A percentile compares a stretch with the other conserved stretches of the same genome.
phyloP scores from a whole-genome alignment of 2,888 invertebrate species.

The Bugulina stolonifera region DNA sequence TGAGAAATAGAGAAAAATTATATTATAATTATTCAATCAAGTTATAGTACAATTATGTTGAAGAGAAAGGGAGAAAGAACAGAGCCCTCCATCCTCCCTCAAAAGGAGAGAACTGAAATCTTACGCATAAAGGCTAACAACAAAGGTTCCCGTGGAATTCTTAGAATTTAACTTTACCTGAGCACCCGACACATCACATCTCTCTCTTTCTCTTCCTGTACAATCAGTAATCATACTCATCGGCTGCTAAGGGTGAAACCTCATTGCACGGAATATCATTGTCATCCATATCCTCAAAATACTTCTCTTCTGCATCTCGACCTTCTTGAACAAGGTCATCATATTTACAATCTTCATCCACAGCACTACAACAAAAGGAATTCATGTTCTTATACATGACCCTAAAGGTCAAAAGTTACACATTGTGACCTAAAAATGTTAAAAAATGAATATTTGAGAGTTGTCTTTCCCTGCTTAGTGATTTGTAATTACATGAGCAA shows the following conservation, averaged over 20 bases:
- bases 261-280: neutral
- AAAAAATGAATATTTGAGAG: too few species aligned
- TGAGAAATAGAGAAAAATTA: too few species aligned
- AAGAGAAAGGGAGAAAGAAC: too few species aligned
- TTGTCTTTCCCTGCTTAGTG: too few species aligned
- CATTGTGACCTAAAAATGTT: too few species aligned
- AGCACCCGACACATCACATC: neutral
- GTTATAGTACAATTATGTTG: too few species aligned
- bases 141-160: neutral
- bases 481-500: too few species aligned
- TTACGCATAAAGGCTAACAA: neutral
- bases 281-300: constrained; percentile 71
- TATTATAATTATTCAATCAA: too few species aligned
- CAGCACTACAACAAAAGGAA: constrained; percentile 56
- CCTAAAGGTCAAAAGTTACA: too few species aligned
- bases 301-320: constrained; percentile 80
- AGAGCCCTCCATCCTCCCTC: too few species aligned
- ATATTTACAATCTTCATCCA: constrained; percentile 75
- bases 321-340: constrained; percentile 69
- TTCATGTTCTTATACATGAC: too few species aligned
- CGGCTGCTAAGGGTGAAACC: neutral
- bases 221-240: constrained; percentile 23
- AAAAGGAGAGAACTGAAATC: neutral
- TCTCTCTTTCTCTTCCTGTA: neutral
- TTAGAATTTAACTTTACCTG: neutral